Percentiles rank a stretch among this genome's conserved stretches.
Evolutionary conservation across 2,797 vertebrate species (phyloP).

Genomic region (Rallus crepitans): DNA sequence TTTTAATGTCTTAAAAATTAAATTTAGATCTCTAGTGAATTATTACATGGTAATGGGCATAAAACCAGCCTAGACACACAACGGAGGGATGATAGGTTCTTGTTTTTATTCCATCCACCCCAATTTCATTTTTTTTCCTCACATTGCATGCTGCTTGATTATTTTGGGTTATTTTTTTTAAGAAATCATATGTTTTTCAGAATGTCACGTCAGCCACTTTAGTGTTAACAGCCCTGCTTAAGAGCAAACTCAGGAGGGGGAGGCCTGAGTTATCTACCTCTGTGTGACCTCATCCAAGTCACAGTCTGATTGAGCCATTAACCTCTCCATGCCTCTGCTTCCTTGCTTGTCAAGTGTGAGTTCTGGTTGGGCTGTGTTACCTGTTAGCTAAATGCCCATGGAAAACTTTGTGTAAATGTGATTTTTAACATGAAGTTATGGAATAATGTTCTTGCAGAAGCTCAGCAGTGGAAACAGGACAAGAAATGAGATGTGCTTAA

Average conservation of each 20-base stretch:
- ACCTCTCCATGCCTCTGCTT: background rate
- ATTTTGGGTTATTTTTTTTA: background rate
- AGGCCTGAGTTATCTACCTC: background rate
- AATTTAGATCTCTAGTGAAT: background rate
- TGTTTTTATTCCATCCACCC: background rate
- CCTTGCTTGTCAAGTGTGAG: background rate
- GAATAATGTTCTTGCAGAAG: background rate
- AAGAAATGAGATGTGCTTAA: background rate
- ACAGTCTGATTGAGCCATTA: conserved; percentile 20
- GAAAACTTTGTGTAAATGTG: background rate
- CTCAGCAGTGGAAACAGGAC: background rate
- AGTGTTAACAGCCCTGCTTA: background rate
- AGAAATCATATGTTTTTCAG: background rate
- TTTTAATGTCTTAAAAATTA: conserved; percentile 6
- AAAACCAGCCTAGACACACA: background rate
- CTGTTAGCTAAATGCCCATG: background rate
- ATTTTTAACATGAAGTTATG: background rate
- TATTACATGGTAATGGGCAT: background rate
- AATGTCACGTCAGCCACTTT: background rate
- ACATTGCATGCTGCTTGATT: rapidly evolving
- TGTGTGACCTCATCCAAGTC: background rate
- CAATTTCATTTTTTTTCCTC: background rate
- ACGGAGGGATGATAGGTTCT: background rate
- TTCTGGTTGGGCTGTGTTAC: background rate
- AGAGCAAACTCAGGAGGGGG: rapidly evolving